phyloP scores from a whole-genome alignment of 2,888 invertebrate genomes.

The Alviniconcha strummeri region DNA sequence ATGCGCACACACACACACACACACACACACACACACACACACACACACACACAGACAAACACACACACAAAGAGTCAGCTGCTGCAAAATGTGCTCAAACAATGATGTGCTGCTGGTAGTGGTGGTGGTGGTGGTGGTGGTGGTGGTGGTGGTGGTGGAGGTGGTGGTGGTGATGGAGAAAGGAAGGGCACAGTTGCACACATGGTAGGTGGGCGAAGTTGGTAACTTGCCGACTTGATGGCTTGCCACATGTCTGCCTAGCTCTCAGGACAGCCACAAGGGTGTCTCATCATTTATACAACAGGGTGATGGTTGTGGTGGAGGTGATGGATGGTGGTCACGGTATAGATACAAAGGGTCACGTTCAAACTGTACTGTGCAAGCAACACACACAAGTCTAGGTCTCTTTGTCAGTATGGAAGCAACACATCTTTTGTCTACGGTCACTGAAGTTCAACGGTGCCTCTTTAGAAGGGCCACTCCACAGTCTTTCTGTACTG shows the following conservation, averaged over 20 bases:
- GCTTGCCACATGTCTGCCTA: no score
- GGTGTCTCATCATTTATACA: not conserved
- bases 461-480: no score
- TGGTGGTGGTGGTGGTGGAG: not conserved
- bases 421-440: not conserved
- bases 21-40: no score
- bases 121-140: conserved; percentile 11
- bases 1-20: no score
- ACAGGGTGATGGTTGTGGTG: conserved; percentile 20
- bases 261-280: no score
- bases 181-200: not conserved
- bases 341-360: not conserved
- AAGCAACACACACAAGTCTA: not conserved
- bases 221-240: no score
- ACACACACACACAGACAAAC: no score
- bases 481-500: no score
- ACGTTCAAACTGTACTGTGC: not conserved
- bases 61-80: no score
- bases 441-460: no score
- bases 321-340: conserved; percentile 1
- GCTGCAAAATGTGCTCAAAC: no score
- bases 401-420: not conserved
- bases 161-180: not conserved
- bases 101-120: no score
- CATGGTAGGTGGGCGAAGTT: not conserved